A percentile compares a stretch with the other conserved stretches of the same genome.
Evolutionary conservation across 2,797 vertebrate species (phyloP).

Genomic region (Halcyon leucocephala): DNA sequence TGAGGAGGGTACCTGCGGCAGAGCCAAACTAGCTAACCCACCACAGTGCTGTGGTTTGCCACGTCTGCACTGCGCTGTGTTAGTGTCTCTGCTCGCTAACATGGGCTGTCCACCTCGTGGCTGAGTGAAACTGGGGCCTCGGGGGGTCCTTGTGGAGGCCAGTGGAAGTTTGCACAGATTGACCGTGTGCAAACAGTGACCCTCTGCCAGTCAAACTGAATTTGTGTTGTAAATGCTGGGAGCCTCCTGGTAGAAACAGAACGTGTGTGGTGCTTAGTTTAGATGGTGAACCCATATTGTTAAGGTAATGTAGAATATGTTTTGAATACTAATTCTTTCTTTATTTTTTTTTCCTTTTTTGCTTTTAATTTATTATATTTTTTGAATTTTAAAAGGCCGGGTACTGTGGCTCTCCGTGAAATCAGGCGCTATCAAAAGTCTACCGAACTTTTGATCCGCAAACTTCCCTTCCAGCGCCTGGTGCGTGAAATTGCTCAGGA

Average conservation of each 20-base stretch:
- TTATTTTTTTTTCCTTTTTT: neutral
- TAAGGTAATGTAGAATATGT: neutral
- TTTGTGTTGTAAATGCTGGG: rapidly evolving
- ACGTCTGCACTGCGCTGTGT: rapidly evolving
- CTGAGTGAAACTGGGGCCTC: neutral
- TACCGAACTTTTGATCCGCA: slow-evolving; percentile 86
- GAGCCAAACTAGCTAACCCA: rapidly evolving
- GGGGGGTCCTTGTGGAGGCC: neutral
- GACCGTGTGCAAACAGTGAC: rapidly evolving
- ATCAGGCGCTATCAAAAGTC: slow-evolving; percentile 88
- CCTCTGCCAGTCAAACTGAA: neutral
- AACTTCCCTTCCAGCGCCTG: slow-evolving; percentile 86
- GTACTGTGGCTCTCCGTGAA: slow-evolving; percentile 85
- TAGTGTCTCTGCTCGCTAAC: rapidly evolving
- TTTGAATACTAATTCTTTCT: neutral
- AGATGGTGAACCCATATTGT: rapidly evolving
- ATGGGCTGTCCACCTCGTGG: too few species aligned
- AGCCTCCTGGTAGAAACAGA: neutral
- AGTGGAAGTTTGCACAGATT: neutral
- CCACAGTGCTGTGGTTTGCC: rapidly evolving
- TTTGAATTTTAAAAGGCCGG: slow-evolving; percentile 72
- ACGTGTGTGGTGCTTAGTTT: rapidly evolving
- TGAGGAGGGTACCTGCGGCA: rapidly evolving
- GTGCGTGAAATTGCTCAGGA: slow-evolving; percentile 88
- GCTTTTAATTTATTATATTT: too few species aligned